A percentile compares a stretch with the other conserved stretches of the same genome.
Conservation (phyloP, 2,113 vertebrate species). For the Potamarius usumacintae region DNA sequence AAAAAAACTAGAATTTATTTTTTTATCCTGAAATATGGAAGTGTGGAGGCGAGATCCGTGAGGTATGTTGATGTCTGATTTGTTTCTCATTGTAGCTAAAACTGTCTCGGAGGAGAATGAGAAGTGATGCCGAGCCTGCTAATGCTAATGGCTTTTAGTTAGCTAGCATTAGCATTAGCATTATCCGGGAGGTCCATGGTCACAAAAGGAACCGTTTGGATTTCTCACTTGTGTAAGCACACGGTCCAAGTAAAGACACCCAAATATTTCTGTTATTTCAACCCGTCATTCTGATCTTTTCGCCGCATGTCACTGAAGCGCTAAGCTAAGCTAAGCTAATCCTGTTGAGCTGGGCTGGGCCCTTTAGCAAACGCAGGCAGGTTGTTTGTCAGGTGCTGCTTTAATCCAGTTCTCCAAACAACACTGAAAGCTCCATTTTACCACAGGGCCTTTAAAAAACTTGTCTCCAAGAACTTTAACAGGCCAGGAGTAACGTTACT, state of each 20-base stretch:
- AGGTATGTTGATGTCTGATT: constrained; percentile 57
- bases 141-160: background rate
- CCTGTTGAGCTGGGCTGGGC: background rate
- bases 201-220: background rate
- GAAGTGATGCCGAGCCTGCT: background rate
- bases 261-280: background rate
- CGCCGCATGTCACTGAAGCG: background rate
- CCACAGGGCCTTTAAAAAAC: no score
- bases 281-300: background rate
- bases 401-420: no score
- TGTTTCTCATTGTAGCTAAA: background rate
- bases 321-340: background rate
- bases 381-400: background rate
- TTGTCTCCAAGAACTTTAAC: no score
- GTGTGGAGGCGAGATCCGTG: constrained; percentile 22
- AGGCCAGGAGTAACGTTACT: no score
- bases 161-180: background rate
- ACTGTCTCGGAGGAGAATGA: background rate
- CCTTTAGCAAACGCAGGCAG: constrained; percentile 3
- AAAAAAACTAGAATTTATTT: background rate
- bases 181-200: background rate
- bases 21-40: constrained; percentile 60
- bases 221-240: background rate
- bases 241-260: background rate
- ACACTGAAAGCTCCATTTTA: no score